Base-by-base conservation (phyloP, 2,797 vertebrate species). In the Betta splendens region DNA sequence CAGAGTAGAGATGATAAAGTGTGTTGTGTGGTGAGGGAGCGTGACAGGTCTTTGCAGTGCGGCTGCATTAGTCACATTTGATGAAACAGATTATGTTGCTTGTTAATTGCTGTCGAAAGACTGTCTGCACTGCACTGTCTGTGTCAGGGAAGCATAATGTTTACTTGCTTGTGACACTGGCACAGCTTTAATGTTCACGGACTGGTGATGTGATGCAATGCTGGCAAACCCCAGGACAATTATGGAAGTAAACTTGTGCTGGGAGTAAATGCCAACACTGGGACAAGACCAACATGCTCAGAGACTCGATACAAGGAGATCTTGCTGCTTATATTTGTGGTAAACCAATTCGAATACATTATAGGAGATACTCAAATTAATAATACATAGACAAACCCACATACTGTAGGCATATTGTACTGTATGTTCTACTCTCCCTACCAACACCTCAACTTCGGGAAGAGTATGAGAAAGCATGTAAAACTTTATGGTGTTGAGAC, bases 401-500 rank as follows among this genome's bases (percentile, higher is more conserved):
- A 47, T 26, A n/a, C n/a, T n/a, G n/a, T n/a, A 7, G 57, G 17
- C 9, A 26, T 22, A 28, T 45, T 35, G 5, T 31, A 16, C 15
- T 15, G 13, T 7, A 12, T 40, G 31, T 7, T 12, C 18, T n/a
- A 8, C 55, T 40, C 26, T 43, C 17, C 9, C n/a, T 12, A 42
- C 26, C 31, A 45, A 26, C 31, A 68, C 46, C 36, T 59, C 11
- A 0, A 60, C 49, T 81, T 84, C 63, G 80, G 75, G 64, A 50
- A 81, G 62, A 49, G 52, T 44, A 61, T 38, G 29, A 5, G 29
- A 11, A 35, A 58, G 45, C 1, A 0, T 39, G 37, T 74, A 76
- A 75, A 82, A 33, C 44, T 77, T 64, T 60, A 79, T 40, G 68
- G 56, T 62, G 64, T 56, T 42, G 62, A 35, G 67, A 62, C 54